A percentile compares a stretch with the other conserved stretches of the same genome.
Conservation (phyloP, 2,797 vertebrate species). For the Avahi laniger region DNA sequence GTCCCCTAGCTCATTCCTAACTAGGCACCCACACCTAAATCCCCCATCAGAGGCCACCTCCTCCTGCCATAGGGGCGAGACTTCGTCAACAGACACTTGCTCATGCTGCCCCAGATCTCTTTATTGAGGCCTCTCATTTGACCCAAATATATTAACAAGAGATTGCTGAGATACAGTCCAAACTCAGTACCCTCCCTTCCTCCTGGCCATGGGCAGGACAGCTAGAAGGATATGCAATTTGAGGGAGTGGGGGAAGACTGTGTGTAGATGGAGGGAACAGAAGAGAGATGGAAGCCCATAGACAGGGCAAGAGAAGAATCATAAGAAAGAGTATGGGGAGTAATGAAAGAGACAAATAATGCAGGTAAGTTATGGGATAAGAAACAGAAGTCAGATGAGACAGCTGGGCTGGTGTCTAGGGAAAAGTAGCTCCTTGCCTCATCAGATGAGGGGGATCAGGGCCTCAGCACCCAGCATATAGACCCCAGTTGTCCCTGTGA, state of each 20-base stretch:
- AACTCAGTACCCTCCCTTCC: conserved; percentile 15
- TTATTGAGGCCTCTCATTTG: conserved; percentile 76
- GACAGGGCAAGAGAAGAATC: not conserved
- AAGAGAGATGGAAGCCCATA: not conserved
- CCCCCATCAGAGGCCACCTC: not conserved
- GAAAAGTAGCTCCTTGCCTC: not conserved
- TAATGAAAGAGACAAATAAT: not conserved
- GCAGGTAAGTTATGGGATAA: not conserved
- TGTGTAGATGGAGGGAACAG: not conserved
- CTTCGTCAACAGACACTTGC: conserved; percentile 35
- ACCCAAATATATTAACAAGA: conserved; percentile 72
- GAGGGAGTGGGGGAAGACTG: not conserved
- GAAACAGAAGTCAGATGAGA: conserved; percentile 10
- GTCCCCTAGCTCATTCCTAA: not conserved
- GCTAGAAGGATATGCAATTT: not conserved
- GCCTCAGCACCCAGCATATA: not conserved
- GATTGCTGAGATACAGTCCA: conserved; percentile 17
- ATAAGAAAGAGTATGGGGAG: not conserved
- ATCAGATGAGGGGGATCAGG: not conserved
- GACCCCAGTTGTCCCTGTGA: not conserved
- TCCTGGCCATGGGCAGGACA: conserved; percentile 26
- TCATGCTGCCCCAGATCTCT: conserved; percentile 68
- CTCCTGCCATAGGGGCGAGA: not conserved
- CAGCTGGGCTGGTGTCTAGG: not conserved
- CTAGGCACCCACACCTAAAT: not conserved